Base-by-base conservation (phyloP, 2,888 invertebrate genomes). In the Pocota personata region DNA sequence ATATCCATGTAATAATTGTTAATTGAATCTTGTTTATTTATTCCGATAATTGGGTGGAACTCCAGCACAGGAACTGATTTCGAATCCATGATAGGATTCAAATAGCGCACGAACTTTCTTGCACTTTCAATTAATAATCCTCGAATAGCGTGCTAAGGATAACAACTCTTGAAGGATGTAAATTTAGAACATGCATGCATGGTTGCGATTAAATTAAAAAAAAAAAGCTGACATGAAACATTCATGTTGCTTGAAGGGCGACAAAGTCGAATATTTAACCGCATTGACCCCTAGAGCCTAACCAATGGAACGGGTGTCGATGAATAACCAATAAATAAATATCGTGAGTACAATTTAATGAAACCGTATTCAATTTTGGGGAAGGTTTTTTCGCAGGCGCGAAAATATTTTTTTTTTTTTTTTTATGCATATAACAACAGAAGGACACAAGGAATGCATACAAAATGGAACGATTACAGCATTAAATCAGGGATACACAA, bases 401-500 rank as follows among this genome's bases (percentile, higher is more conserved):
- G 60, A 50, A 30, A 69, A 48, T 40, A 3, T 10, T 48, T 46
- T 48, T 67, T 64, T 64, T 66, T 67, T 52, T 16, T 57, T 21
- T 52, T 50, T 30, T 62, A 48, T 69, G 37, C 52, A 62, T 52
- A 40, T 5, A 21, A 40, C 52, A 16, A 43, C 77, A 52, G 52
- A 52, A 62, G 71, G 71, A 71, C 69, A 55, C 21, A 77, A 62
- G 52, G 55, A 62, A 32, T 24, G n/a, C 8, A 58, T 8, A 32
- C 1, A 75, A 50, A 66, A 67, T n/a, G 30, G 32, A 43, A 48
- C 5, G 16, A 46, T 19, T 30, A 60, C 37, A 71, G 71, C 78
- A 78, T 78, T 78, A 78, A 78, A 78, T 78, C 78, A 78, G 69
- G 43, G 78, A 71, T 78, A 78, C 78, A 71, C 43, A 71, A 62